A percentile compares a stretch with the other conserved stretches of the same genome.
Conservation (phyloP, 2,113 vertebrate genomes). For the Thryonomys swinderianus region DNA sequence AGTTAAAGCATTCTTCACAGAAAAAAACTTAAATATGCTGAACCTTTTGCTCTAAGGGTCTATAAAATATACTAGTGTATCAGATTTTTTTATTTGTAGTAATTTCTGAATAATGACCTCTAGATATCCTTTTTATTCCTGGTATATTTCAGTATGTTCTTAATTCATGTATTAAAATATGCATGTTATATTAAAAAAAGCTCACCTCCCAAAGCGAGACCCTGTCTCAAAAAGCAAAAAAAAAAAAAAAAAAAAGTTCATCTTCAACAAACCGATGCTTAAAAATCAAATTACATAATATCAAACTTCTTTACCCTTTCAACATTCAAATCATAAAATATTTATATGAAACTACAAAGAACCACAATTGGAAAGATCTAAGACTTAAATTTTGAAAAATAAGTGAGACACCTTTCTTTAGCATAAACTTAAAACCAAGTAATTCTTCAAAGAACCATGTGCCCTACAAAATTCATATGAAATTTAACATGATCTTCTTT, state of each 20-base stretch:
- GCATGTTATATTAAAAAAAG: neutral
- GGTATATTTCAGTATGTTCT: neutral
- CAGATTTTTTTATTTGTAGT: neutral
- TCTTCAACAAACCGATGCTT: neutral
- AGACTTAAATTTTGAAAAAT: neutral
- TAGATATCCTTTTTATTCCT: neutral
- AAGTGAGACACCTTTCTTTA: neutral
- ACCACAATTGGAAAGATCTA: neutral
- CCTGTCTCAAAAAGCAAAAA: too few species aligned
- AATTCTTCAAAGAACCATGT: neutral
- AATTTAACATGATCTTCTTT: neutral
- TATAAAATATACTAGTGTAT: neutral
- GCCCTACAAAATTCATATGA: neutral
- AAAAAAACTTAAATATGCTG: neutral
- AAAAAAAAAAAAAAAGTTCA: neutral
- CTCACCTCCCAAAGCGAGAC: too few species aligned
- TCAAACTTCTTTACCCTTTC: neutral
- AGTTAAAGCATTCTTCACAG: neutral
- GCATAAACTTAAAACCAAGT: conserved; percentile 7
- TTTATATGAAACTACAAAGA: neutral
- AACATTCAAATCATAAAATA: neutral
- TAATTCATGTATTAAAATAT: neutral
- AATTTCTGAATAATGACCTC: neutral
- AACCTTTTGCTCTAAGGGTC: neutral
- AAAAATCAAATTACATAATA: neutral